A percentile compares a stretch with the other conserved stretches of the same genome.
phyloP scores from a whole-genome alignment of 2,113 vertebrate genomes.

The Tympanuchus pallidicinctus region DNA sequence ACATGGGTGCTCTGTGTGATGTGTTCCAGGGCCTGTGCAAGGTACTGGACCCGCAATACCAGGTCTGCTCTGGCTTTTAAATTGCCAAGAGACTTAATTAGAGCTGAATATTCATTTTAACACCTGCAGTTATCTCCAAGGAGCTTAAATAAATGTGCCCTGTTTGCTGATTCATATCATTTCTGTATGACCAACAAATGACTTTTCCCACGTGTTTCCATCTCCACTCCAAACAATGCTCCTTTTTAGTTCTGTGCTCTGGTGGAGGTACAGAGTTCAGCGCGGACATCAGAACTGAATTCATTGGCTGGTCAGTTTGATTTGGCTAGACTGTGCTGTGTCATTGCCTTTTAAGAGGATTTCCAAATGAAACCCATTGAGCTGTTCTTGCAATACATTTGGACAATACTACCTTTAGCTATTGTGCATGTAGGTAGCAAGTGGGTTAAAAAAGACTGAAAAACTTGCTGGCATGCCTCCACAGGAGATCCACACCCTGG shows the following conservation, averaged over 20 bases:
- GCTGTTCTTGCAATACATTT: neutral
- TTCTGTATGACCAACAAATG: neutral
- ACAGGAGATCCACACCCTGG: neutral
- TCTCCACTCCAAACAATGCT: neutral
- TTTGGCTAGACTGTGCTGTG: neutral
- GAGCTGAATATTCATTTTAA: neutral
- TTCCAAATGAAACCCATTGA: slow-evolving; percentile 7
- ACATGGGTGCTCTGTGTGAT: accelerated
- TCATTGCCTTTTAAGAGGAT: neutral
- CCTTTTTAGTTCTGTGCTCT: neutral
- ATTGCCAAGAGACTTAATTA: neutral
- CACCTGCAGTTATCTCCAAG: neutral
- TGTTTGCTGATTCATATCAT: neutral
- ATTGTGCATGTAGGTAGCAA: neutral
- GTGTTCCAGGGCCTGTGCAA: neutral
- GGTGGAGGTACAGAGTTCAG: neutral
- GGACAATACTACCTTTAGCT: neutral
- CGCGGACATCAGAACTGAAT: neutral
- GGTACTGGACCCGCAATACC: accelerated
- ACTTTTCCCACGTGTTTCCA: neutral
- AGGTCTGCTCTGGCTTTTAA: neutral
- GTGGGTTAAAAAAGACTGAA: slow-evolving; percentile 16
- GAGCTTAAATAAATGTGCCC: neutral
- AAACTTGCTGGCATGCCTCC: neutral
- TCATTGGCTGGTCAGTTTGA: neutral